Evolutionary conservation across 2,888 invertebrate species (phyloP).

Genomic region (Cordylochernes scorpioides): DNA sequence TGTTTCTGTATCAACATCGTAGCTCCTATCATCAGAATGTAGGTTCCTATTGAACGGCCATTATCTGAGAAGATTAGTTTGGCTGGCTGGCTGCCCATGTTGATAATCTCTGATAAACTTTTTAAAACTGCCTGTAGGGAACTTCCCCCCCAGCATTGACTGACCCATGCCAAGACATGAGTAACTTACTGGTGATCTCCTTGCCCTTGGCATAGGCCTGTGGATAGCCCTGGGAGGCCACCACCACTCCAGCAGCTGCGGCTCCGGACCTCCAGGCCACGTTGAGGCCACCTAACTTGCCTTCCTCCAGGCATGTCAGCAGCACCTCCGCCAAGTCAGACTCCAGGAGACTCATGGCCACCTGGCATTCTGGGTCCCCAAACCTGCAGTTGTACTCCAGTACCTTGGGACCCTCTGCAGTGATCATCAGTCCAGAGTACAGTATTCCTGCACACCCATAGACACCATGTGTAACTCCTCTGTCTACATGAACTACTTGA

Average conservation of each 20-base stretch:
- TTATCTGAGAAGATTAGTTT: too few relatives aligned
- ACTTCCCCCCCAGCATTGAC: too few relatives aligned
- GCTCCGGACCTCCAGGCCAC: constrained; percentile 39
- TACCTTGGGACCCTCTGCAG: constrained; percentile 57
- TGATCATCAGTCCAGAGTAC: constrained; percentile 89
- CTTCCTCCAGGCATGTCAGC: constrained; percentile 37
- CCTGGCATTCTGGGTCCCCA: constrained; percentile 95
- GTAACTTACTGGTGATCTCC: constrained; percentile 39
- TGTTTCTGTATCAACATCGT: too few relatives aligned
- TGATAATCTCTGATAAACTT: too few relatives aligned
- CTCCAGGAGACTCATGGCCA: constrained; percentile 35
- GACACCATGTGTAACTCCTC: too few relatives aligned
- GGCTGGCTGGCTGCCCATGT: too few relatives aligned
- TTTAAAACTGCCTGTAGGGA: too few relatives aligned
- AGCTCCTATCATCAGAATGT: too few relatives aligned
- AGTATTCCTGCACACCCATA: constrained; percentile 44
- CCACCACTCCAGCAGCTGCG: constrained; percentile 59
- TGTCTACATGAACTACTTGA: too few relatives aligned
- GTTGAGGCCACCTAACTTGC: constrained; percentile 36
- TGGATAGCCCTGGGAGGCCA: constrained; percentile 80
- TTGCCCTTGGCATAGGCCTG: constrained; percentile 65
- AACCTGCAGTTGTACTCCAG: constrained; percentile 92
- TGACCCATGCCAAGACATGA: too few relatives aligned
- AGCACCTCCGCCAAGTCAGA: constrained; percentile 40
- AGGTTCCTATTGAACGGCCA: too few relatives aligned